Evolutionary conservation across 2,888 invertebrate species (phyloP).

Genomic region (Dioctria linearis): DNA sequence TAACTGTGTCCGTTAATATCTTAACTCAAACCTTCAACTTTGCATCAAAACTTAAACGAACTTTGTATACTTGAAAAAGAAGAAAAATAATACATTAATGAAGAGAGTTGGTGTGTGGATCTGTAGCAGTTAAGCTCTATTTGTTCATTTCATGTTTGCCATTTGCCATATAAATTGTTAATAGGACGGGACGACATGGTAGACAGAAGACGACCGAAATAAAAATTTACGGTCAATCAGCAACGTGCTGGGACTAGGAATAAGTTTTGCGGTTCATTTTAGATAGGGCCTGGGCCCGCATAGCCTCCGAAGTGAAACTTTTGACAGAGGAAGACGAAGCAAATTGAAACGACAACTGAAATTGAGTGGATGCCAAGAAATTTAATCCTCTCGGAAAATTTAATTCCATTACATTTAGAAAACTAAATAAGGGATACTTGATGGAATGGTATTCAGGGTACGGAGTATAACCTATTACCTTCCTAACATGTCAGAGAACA

Average conservation of each 20-base stretch:
- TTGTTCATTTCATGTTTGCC: conserved; percentile 54
- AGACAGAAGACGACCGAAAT: conserved; percentile 48
- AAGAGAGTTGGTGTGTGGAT: conserved; percentile 19
- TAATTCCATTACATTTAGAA: conserved; percentile 52
- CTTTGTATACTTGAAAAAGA: neutral
- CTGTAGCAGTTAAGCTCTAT: conserved; percentile 49
- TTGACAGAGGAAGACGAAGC: conserved; percentile 42
- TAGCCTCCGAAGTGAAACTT: conserved; percentile 26
- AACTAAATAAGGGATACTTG: conserved; percentile 32
- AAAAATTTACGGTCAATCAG: conserved; percentile 57
- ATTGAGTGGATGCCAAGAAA: conserved; percentile 53
- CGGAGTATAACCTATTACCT: neutral
- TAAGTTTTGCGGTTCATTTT: conserved; percentile 51
- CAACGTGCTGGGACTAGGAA: conserved; percentile 55
- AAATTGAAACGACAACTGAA: conserved; percentile 53
- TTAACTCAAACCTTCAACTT: neutral
- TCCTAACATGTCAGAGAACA: neutral
- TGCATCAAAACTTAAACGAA: neutral
- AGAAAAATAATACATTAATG: conserved; percentile 35
- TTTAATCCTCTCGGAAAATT: conserved; percentile 55
- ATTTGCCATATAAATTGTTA: conserved; percentile 55
- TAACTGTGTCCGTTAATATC: neutral
- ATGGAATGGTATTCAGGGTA: conserved; percentile 13
- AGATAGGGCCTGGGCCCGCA: neutral
- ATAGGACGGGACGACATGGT: conserved; percentile 47